Evolutionary conservation across 2,113 vertebrate genomes (phyloP).

Genomic region (Meles meles): DNA sequence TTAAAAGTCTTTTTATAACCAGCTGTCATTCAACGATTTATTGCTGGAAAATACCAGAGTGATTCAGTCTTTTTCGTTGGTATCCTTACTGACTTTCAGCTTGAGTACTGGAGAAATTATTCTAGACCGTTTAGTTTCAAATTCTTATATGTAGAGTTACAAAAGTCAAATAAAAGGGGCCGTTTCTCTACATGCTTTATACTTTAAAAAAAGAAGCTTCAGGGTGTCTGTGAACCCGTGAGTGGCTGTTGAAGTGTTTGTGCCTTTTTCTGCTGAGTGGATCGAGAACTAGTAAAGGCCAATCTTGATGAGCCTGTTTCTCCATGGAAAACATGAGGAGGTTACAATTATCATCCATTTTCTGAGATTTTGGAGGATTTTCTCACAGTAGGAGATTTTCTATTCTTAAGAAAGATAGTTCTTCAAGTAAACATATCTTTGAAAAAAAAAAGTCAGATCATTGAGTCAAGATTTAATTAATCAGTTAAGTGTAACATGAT

Average conservation of each 20-base stretch:
- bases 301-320: neutral
- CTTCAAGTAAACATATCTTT: neutral
- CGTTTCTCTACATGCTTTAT: neutral
- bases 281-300: neutral
- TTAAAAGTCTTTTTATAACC: conserved; percentile 9
- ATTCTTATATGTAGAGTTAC: neutral
- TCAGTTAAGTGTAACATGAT: conserved; percentile 5
- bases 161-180: neutral
- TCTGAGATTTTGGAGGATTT: neutral
- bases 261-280: neutral
- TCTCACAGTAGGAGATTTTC: neutral
- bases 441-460: neutral
- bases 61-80: conserved; percentile 1
- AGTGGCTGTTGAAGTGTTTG: neutral
- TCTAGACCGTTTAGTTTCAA: neutral
- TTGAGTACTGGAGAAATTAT: neutral
- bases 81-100: conserved; percentile 7
- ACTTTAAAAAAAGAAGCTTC: neutral
- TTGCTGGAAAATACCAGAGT: neutral
- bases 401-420: neutral
- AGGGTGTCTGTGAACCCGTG: neutral
- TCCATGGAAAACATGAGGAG: neutral
- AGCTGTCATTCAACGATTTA: neutral
- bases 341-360: neutral
- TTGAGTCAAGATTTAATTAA: conserved; percentile 34